Conservation (phyloP, 2,113 vertebrate genomes). For the Pelodiscus sinensis region DNA sequence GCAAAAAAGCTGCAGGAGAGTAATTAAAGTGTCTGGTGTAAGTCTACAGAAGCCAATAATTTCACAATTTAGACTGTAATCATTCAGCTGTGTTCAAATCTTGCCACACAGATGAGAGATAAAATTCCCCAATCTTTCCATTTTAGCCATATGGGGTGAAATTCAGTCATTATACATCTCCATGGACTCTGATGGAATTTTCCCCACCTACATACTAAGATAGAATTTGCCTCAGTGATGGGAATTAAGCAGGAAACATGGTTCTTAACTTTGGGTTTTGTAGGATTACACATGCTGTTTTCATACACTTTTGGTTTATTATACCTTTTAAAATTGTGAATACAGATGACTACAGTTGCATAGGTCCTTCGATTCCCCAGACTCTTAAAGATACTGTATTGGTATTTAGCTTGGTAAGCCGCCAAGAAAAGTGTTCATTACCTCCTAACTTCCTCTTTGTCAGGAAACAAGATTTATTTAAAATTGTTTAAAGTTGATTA, state of each 20-base stretch:
- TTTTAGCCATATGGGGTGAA: neutral
- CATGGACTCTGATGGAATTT: neutral
- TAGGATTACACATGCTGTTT: neutral
- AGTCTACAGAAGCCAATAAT: slow-evolving; percentile 1
- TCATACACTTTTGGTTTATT: neutral
- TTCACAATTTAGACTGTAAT: neutral
- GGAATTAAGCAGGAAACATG: neutral
- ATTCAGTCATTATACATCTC: neutral
- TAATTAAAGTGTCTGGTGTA: neutral
- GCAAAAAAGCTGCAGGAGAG: slow-evolving; percentile 12
- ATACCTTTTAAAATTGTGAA: neutral
- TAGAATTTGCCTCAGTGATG: neutral
- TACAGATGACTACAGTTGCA: neutral
- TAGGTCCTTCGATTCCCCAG: neutral
- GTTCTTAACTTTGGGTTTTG: slow-evolving; percentile 17
- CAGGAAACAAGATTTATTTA: slow-evolving; percentile 46
- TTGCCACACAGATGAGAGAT: slow-evolving; percentile 10
- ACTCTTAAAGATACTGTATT: slow-evolving; percentile 1
- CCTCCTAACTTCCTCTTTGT: slow-evolving; percentile 30
- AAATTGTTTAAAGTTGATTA: slow-evolving; percentile 42
- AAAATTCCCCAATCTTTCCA: neutral
- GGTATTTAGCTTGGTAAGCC: slow-evolving; percentile 18
- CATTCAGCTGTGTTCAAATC: slow-evolving; percentile 25
- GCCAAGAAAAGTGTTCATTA: neutral
- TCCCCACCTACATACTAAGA: neutral